Base-by-base conservation (phyloP, 1,140 invertebrate genomes). In the Drosophila auraria region DNA sequence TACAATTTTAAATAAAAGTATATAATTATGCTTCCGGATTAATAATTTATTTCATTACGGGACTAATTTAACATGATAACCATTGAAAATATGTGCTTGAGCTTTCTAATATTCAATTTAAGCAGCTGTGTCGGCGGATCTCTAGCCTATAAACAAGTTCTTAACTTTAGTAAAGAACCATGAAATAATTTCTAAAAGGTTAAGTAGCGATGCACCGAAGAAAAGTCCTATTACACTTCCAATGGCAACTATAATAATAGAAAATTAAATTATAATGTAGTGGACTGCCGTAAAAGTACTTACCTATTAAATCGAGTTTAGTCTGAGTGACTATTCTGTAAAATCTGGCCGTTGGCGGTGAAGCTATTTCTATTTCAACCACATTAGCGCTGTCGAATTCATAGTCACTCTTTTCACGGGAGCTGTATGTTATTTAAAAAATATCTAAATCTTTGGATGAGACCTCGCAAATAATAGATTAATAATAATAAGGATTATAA, bases 151-250 rank as follows among this genome's bases (percentile, higher is more conserved):
- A 20, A 61, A 5, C 8, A 49, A 30, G 4, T 36, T 23, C 9
- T 51, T 63, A 15, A 60, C 25, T 20, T 64, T 65, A 5, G 58
- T n/a, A 9, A 84, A 14, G 44, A 78, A 9, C 0, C 45, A 42
- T 6, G 66, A 86, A 30, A 87, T 40, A 3, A 83, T 58, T 77
- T 86, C 83, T 42, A 87, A 64, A 25, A 87, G 70, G 44, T 87
- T 87, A 0, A 87, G 53, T 27, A 87, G 30, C 0, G 83, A 87
- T 51, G 70, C 76, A 1, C 83, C 83, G 7, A 76, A 72, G 20
- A 87, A 87, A 4, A 87, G 71, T 15, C 83, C 83, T n/a, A 87
- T 77, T 1, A 87, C 83, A 59, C 83, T 81, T 9, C 83, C 83
- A 53, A 87, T 63, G 2, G 66, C 66, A 66, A 87, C 83, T 87